Evolutionary conservation across 30 jellyfish, hydroid and myxozoan species (phyloP), one percentile per base, ranked within the genome.

Genomic region (Catostylus mosaicus): DNA sequence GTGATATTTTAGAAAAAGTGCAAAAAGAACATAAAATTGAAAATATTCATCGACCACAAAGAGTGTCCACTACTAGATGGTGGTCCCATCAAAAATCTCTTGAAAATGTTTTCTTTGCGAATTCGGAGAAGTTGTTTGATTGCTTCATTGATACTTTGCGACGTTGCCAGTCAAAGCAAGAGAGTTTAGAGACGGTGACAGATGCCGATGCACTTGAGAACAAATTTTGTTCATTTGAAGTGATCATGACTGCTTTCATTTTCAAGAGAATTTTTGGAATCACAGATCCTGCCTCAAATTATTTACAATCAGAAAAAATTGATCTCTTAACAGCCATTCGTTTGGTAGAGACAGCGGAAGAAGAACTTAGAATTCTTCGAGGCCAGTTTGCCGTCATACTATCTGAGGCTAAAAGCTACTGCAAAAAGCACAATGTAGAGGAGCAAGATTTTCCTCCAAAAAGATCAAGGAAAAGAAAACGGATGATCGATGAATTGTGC

Each of bases 51-150:
- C 60, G 76, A 1, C 76, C 79, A 2, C 61, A 75, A 54, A 75
- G 75, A 22, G 87, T 75, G 4, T 75, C 87, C 1, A 54, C 87
- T 1, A 75, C 79, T 1, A 54, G 87, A 75, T 75, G 75, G 80
- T 75, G 80, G 87, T 54, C 87, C 1, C 80, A 75, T 30, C 34
- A 75, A 33, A 75, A 75, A 45, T 51, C 77, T 20, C 47, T 75
- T 0, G 57, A 54, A 10, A 75, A 48, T 34, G 76, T 75, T 31
- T 75, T 75, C 34, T 75, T 75, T 75, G 87, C 87, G 2, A 47
- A 35, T 7, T 48, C 47, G 1, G 75, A 54, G 18, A 30, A 1
- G 14, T 23, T 75, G 8, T 75, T 0, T 29, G 87, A 75, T 22
- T 3, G 87, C 47, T 30, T 75, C 26, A 1, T 75, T 1, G 80